These are phyloP conservation scores for Dolomedes plantarius DNA, from an alignment of 2,888 invertebrate genomes.

Conservation along the genomic window DNA sequence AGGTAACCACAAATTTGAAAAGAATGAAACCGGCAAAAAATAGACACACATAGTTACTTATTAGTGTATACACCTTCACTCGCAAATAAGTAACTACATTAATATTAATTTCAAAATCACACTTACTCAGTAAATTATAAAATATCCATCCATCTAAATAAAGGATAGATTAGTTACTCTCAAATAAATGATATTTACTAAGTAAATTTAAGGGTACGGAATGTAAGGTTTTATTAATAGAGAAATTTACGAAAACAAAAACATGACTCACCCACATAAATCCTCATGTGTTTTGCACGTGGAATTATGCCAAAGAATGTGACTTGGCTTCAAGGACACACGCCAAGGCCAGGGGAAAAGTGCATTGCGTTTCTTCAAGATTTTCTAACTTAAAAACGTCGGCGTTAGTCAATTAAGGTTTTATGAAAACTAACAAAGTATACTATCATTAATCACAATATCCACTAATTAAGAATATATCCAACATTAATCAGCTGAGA, in stretches of 20 bases:
- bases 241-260: not conserved
- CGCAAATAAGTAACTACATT: too few relatives aligned
- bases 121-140: too few relatives aligned
- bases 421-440: not conserved
- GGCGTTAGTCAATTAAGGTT: not conserved
- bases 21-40: not conserved
- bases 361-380: conserved; percentile 29
- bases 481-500: not conserved
- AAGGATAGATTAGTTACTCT: too few relatives aligned
- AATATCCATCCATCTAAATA: too few relatives aligned
- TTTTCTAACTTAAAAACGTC: not conserved
- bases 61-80: too few relatives aligned
- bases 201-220: too few relatives aligned
- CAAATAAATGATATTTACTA: not conserved
- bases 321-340: conserved; percentile 63
- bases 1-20: not conserved
- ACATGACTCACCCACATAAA: conserved; percentile 54
- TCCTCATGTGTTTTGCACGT: conserved; percentile 54
- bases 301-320: conserved; percentile 65
- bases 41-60: not conserved
- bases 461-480: not conserved
- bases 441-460: not conserved
- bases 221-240: too few relatives aligned
- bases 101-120: too few relatives aligned
- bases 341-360: conserved; percentile 62